Percentiles rank a stretch among this genome's conserved stretches.
These are phyloP conservation scores for Microtus montanus DNA, from an alignment of 2,113 vertebrate species.

Conservation along the genomic window DNA sequence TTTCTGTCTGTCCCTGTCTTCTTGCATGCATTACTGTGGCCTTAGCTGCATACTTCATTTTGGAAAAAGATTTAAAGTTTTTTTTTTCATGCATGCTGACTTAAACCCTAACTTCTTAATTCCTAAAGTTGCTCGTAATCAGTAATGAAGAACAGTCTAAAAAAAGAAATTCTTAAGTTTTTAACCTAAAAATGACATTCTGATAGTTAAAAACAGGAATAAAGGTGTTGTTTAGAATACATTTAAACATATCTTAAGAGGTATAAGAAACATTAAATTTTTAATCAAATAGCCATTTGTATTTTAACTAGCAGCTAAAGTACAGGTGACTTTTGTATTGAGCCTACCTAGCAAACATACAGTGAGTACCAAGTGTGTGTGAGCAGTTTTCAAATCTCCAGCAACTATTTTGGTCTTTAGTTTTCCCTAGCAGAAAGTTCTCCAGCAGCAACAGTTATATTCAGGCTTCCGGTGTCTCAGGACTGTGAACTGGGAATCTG, in stretches of 20 bases:
- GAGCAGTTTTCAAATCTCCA: neutral
- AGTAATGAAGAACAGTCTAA: neutral
- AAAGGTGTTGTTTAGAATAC: constrained; percentile 35
- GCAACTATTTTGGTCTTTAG: constrained; percentile 6
- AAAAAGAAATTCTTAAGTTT: neutral
- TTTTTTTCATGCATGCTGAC: neutral
- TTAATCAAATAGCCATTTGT: constrained; percentile 28
- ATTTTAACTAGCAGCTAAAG: constrained; percentile 54
- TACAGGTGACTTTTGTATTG: constrained; percentile 20
- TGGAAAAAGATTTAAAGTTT: neutral
- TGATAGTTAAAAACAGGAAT: constrained; percentile 54
- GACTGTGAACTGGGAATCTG: neutral
- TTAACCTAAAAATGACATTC: constrained; percentile 49
- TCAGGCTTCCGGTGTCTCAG: neutral
- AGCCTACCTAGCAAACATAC: neutral
- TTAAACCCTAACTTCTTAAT: constrained; percentile 51
- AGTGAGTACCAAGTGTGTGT: neutral
- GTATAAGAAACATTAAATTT: constrained; percentile 24
- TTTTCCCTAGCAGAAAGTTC: constrained; percentile 9
- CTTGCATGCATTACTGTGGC: constrained; percentile 35
- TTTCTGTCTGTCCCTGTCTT: constrained; percentile 45
- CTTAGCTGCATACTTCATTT: neutral
- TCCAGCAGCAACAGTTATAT: neutral
- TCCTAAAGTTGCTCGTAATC: neutral
- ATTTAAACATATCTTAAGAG: constrained; percentile 43